A percentile compares a stretch with the other conserved stretches of the same genome.
Evolutionary conservation across 2,797 vertebrate genomes (phyloP).

Genomic region (Pangasius mekongensis): DNA sequence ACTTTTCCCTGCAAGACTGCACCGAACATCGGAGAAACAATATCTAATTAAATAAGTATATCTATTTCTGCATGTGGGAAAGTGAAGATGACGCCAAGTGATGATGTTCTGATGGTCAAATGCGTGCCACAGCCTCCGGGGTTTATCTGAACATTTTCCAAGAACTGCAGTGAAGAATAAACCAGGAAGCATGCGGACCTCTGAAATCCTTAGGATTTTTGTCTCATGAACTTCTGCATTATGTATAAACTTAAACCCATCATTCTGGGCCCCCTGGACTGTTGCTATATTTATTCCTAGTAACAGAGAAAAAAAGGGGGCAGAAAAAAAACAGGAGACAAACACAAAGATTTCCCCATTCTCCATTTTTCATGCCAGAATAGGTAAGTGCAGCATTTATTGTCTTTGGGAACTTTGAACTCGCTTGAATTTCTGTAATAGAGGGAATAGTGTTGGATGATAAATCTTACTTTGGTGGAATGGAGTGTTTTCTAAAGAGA

Average conservation of each 20-base stretch:
- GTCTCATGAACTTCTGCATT: conserved; percentile 50
- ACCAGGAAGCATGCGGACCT: conserved; percentile 53
- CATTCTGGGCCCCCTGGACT: conserved; percentile 31
- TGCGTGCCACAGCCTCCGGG: not conserved
- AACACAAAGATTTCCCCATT: conserved; percentile 3
- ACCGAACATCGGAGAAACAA: not conserved
- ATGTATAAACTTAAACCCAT: conserved; percentile 38
- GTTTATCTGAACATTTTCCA: not conserved
- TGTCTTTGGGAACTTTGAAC: conserved; percentile 14
- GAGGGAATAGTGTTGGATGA: not conserved
- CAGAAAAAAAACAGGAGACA: not conserved
- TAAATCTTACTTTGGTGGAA: not conserved
- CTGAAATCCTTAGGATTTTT: conserved; percentile 36
- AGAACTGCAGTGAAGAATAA: conserved; percentile 14
- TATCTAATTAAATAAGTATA: not conserved
- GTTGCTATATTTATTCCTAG: conserved; percentile 31
- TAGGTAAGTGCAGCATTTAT: conserved; percentile 64
- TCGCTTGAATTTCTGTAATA: not conserved
- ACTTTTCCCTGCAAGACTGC: not conserved
- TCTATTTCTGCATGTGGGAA: not conserved
- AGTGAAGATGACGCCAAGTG: conserved; percentile 17
- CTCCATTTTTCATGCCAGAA: conserved; percentile 70
- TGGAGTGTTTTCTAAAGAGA: not conserved
- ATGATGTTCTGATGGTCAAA: not conserved
- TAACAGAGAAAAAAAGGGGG: conserved; percentile 15